Evolutionary conservation across 2,797 vertebrate species (phyloP).

Genomic region (Helicolenus hilgendorfi): DNA sequence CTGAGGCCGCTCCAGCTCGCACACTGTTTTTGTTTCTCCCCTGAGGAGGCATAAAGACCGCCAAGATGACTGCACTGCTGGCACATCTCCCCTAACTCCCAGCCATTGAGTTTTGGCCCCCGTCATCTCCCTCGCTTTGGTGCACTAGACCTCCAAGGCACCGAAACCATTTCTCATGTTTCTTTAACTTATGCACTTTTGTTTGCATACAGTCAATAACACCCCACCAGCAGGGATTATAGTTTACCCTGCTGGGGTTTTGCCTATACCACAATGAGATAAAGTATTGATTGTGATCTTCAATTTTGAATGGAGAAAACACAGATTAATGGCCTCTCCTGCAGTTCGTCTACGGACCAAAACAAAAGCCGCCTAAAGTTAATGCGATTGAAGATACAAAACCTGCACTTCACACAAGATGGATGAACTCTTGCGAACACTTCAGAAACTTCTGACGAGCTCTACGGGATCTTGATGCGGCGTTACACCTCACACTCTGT

Average conservation of each 20-base stretch:
- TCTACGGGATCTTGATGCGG: not conserved
- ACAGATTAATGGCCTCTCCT: slow-evolving; percentile 64
- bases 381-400: not conserved
- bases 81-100: not conserved
- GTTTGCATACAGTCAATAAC: slow-evolving; percentile 25
- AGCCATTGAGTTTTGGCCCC: not conserved
- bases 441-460: not conserved
- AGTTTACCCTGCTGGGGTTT: not conserved
- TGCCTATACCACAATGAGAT: slow-evolving; percentile 22
- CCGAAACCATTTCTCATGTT: not conserved
- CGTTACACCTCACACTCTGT: not conserved
- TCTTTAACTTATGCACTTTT: not conserved
- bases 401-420: not conserved
- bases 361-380: slow-evolving; percentile 11
- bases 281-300: slow-evolving; percentile 59
- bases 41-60: slow-evolving; percentile 27
- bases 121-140: not conserved
- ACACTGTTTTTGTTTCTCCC: slow-evolving; percentile 35
- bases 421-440: not conserved
- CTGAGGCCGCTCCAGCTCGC: not conserved
- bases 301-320: slow-evolving; percentile 50
- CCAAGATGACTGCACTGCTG: slow-evolving; percentile 61
- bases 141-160: not conserved
- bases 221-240: not conserved
- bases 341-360: slow-evolving; percentile 15